These are phyloP conservation scores for Ips nitidus DNA, from an alignment of 1,140 invertebrate species.

Conservation along the genomic window DNA sequence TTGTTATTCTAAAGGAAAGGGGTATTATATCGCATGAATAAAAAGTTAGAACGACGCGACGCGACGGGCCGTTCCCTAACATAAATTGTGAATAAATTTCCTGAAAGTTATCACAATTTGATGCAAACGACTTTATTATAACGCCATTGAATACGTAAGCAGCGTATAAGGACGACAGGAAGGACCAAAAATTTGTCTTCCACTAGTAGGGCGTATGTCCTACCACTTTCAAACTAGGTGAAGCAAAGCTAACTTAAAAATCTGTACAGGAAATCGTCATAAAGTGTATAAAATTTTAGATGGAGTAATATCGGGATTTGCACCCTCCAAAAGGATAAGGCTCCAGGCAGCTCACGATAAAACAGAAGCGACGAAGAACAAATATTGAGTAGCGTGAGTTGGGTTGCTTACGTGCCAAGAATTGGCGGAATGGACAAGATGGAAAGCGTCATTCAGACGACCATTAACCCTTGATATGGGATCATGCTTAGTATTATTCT, in stretches of 20 bases:
- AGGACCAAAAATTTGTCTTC: slow-evolving; percentile 5
- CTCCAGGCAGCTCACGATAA: slow-evolving; percentile 48
- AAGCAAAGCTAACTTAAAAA: slow-evolving; percentile 10
- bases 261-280: slow-evolving; percentile 6
- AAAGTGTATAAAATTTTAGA: slow-evolving; percentile 22
- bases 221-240: background rate
- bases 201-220: background rate
- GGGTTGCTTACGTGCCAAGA: slow-evolving; percentile 52
- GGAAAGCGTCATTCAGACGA: slow-evolving; percentile 50
- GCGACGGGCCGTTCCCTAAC: slow-evolving; percentile 13
- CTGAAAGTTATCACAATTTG: slow-evolving; percentile 25
- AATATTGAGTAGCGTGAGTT: slow-evolving; percentile 53
- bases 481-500: no score
- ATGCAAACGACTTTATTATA: slow-evolving; percentile 37
- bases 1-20: slow-evolving; percentile 7
- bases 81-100: slow-evolving; percentile 28
- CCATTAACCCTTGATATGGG: slow-evolving; percentile 50
- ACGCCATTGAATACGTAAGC: slow-evolving; percentile 26
- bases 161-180: background rate
- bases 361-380: slow-evolving; percentile 50
- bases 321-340: slow-evolving; percentile 45
- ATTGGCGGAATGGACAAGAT: slow-evolving; percentile 51
- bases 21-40: slow-evolving; percentile 12
- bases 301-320: slow-evolving; percentile 38
- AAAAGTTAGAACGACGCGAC: slow-evolving; percentile 9